Percentiles rank a stretch among this genome's conserved stretches.
Conservation (phyloP, 2,888 invertebrate genomes). For the Clusia tigrina region DNA sequence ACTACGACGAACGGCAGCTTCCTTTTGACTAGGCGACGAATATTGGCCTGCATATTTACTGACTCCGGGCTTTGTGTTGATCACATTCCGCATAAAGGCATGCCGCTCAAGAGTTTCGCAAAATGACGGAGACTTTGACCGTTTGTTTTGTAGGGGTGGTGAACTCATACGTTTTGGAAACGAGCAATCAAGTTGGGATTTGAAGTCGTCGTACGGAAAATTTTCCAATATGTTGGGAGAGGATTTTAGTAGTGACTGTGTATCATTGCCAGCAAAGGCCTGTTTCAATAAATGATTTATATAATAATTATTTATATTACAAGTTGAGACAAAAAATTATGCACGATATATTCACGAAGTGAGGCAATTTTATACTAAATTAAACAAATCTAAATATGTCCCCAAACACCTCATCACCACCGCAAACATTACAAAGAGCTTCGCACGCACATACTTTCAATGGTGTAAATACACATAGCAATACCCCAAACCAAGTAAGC, state of each 20-base stretch:
- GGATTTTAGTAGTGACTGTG: slow-evolving; percentile 57
- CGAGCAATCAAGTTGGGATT: slow-evolving; percentile 21
- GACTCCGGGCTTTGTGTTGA: slow-evolving; percentile 47
- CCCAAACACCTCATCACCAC: neutral
- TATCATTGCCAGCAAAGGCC: slow-evolving; percentile 46
- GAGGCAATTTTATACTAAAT: too few relatives aligned
- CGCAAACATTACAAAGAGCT: neutral
- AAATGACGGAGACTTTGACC: slow-evolving; percentile 53
- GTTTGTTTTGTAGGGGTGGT: slow-evolving; percentile 34
- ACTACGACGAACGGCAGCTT: slow-evolving; percentile 59
- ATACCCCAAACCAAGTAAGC: too few relatives aligned
- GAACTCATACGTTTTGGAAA: slow-evolving; percentile 34
- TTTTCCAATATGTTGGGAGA: slow-evolving; percentile 63
- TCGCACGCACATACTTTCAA: neutral
- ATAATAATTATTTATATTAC: too few relatives aligned
- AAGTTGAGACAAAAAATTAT: too few relatives aligned
- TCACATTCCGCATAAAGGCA: slow-evolving; percentile 61
- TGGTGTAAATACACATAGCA: neutral
- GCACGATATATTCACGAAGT: too few relatives aligned
- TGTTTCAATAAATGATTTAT: slow-evolving; percentile 12
- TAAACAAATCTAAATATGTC: neutral
- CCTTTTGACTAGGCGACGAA: slow-evolving; percentile 59
- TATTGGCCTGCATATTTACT: slow-evolving; percentile 41
- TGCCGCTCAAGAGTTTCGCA: slow-evolving; percentile 61
- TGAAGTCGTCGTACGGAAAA: slow-evolving; percentile 59